phyloP scores from a whole-genome alignment of 1,140 invertebrate genomes.

The Drosophila orosa region DNA sequence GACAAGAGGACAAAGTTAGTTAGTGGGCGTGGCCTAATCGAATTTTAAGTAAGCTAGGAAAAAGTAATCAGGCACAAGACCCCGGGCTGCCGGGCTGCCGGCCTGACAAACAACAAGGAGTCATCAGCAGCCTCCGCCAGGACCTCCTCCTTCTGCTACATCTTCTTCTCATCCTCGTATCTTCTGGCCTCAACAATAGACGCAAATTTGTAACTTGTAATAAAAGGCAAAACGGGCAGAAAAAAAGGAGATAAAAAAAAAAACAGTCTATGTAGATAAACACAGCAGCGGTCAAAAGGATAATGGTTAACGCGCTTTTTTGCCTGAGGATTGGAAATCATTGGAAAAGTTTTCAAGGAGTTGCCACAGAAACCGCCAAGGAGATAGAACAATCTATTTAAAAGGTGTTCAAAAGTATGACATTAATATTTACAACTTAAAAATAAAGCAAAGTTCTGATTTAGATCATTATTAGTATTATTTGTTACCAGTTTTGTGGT shows the following conservation, averaged over 20 bases:
- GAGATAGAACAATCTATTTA: background rate
- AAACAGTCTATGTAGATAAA: constrained; percentile 24
- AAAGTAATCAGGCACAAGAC: constrained; percentile 76
- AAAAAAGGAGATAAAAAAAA: constrained; percentile 23
- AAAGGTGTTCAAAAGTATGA: background rate
- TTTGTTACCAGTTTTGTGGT: too few relatives aligned
- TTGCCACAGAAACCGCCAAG: background rate
- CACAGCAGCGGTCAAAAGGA: constrained; percentile 15
- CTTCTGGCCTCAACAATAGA: constrained; percentile 63
- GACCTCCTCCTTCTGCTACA: background rate
- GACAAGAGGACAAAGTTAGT: constrained; percentile 64
- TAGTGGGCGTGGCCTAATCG: constrained; percentile 79
- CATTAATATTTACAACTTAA: too few relatives aligned
- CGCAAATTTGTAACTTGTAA: constrained; percentile 80
- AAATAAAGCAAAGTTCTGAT: too few relatives aligned
- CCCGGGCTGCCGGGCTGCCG: constrained; percentile 42
- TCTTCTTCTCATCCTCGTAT: constrained; percentile 1
- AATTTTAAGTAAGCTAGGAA: constrained; percentile 80
- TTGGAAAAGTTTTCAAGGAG: background rate
- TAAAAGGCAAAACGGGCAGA: constrained; percentile 58
- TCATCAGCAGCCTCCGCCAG: constrained; percentile 46
- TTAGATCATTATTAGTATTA: too few relatives aligned
- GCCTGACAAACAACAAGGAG: constrained; percentile 53
- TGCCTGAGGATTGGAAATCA: background rate
- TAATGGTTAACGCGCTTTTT: background rate